A percentile compares a stretch with the other conserved stretches of the same genome.
phyloP scores from a whole-genome alignment of 2,888 invertebrate genomes.

The Mesodorylaimus sp. region DNA sequence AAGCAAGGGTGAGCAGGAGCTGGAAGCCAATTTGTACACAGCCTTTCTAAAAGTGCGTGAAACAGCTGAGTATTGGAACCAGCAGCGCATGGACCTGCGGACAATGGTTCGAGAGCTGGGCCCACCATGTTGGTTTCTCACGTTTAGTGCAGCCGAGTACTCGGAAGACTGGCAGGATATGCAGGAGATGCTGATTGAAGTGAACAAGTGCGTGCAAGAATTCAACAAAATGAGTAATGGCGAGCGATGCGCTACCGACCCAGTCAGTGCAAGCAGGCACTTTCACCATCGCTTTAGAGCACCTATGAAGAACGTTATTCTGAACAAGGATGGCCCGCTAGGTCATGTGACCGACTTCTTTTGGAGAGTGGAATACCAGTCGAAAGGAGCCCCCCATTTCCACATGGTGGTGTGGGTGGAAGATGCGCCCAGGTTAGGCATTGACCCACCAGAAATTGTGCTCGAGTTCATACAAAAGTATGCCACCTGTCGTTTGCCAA shows the following conservation, averaged over 20 bases:
- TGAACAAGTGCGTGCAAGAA: neutral
- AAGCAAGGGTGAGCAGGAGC: neutral
- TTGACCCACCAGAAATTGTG: no score
- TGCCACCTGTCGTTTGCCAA: no score
- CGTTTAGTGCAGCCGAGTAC: conserved; percentile 3
- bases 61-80: conserved; percentile 5
- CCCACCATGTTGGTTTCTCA: neutral
- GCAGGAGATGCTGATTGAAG: neutral
- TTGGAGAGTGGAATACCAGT: neutral
- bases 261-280: neutral
- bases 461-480: no score
- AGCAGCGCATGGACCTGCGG: neutral
- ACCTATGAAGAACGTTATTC: neutral
- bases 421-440: no score
- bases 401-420: conserved; percentile 3
- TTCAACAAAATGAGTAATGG: neutral
- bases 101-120: conserved; percentile 2
- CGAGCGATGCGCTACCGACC: neutral
- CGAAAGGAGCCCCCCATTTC: neutral
- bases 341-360: neutral
- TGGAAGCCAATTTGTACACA: conserved; percentile 5
- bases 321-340: neutral
- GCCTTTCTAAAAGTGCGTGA: neutral
- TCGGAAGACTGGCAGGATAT: conserved; percentile 3
- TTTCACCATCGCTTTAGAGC: neutral